Conservation (phyloP, 1,140 invertebrate genomes). For the Bombus ignitus region DNA sequence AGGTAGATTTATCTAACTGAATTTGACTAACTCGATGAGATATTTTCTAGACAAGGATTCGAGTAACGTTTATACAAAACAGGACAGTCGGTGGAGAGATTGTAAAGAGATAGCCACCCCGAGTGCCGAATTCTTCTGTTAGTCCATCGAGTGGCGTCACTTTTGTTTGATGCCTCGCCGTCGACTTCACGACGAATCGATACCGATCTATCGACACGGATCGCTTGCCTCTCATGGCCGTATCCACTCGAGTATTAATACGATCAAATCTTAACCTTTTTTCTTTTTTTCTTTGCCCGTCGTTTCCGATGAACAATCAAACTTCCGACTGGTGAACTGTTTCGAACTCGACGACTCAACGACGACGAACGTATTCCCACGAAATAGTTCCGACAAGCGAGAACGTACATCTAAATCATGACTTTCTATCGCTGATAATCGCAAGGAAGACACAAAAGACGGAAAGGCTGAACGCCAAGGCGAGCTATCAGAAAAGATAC, state of each 20-base stretch:
- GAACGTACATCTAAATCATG: not conserved
- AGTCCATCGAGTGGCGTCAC: conserved; percentile 65
- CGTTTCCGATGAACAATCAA: not conserved
- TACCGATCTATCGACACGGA: conserved; percentile 71
- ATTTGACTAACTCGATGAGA: not conserved
- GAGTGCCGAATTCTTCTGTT: conserved; percentile 73
- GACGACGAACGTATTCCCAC: not conserved
- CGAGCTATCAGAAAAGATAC: not conserved
- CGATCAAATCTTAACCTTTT: conserved; percentile 45
- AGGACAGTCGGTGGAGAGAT: conserved; percentile 52
- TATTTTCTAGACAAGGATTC: not conserved
- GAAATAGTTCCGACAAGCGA: not conserved
- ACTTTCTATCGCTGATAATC: conserved; percentile 53
- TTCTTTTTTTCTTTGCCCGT: not conserved
- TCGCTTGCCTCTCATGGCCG: conserved; percentile 63
- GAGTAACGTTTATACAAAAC: not conserved
- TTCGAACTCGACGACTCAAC: not conserved
- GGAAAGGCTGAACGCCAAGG: too few species aligned
- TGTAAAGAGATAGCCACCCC: conserved; percentile 72
- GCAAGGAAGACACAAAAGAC: conserved; percentile 10
- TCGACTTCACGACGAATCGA: conserved; percentile 67
- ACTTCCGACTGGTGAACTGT: conserved; percentile 13
- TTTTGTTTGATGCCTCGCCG: conserved; percentile 73
- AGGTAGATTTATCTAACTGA: too few species aligned
- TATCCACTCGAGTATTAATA: conserved; percentile 59